Conservation (phyloP, 2,888 invertebrate species). For the Cephus spinipes region DNA sequence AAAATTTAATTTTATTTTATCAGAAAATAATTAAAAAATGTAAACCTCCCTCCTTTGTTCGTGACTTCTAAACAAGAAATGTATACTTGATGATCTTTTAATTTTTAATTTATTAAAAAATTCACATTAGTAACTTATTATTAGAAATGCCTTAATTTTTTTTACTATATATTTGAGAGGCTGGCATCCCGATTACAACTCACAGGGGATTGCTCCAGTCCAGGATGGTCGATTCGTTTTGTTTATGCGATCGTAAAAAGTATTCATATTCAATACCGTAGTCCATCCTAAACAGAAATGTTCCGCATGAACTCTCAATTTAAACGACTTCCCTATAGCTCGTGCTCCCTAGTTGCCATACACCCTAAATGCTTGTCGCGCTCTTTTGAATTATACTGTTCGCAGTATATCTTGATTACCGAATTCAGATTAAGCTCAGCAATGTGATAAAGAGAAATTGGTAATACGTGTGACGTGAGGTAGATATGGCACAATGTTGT, state of each 20-base stretch:
- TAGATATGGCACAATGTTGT: slow-evolving; percentile 40
- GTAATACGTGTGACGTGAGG: slow-evolving; percentile 36
- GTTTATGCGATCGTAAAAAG: slow-evolving; percentile 48
- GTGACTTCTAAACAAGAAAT: not conserved
- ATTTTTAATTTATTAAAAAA: slow-evolving; percentile 62
- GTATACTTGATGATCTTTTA: slow-evolving; percentile 21
- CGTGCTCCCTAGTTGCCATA: not conserved
- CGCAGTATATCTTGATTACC: not conserved
- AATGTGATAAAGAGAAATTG: not conserved
- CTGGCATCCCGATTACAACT: slow-evolving; percentile 45
- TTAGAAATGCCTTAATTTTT: slow-evolving; percentile 61
- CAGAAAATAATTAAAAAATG: not conserved
- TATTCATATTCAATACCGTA: slow-evolving; percentile 36
- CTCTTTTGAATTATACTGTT: not conserved
- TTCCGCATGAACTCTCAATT: slow-evolving; percentile 20
- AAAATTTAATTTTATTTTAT: not conserved
- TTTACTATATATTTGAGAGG: slow-evolving; percentile 61
- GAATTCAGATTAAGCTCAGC: not conserved
- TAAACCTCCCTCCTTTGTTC: not conserved
- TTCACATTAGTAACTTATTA: slow-evolving; percentile 64
- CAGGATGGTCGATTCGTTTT: slow-evolving; percentile 47
- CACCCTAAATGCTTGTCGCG: not conserved
- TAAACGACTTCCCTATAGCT: slow-evolving; percentile 4
- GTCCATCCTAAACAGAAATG: slow-evolving; percentile 34
- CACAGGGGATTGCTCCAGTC: slow-evolving; percentile 44